Conservation (phyloP, 2,888 invertebrate genomes). For the Lobophora halterata region DNA sequence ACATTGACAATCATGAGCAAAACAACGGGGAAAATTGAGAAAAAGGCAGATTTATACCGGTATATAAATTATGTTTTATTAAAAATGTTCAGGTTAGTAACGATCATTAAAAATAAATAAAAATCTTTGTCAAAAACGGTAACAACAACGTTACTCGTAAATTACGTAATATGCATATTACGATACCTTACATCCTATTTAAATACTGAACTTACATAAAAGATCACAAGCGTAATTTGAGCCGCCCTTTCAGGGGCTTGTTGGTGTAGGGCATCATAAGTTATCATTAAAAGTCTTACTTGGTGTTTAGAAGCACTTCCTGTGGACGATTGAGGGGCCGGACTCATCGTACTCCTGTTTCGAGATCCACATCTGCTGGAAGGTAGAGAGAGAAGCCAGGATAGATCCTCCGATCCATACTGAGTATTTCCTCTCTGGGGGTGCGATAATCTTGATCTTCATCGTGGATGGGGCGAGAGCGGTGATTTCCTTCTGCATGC, state of each 20-base stretch:
- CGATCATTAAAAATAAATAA: constrained; percentile 73
- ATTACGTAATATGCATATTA: constrained; percentile 81
- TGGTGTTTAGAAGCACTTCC: constrained; percentile 87
- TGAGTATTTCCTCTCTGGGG: constrained; percentile 97
- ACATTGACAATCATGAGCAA: constrained; percentile 30
- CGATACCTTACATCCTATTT: constrained; percentile 77
- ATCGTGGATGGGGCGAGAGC: constrained; percentile 95
- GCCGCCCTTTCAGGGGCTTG: constrained; percentile 67
- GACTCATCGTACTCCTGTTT: constrained; percentile 99
- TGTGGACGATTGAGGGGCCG: constrained; percentile 96
- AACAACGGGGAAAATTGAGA: constrained; percentile 39
- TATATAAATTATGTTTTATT: constrained; percentile 76
- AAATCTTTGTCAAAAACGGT: constrained; percentile 73
- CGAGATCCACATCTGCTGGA: constrained; percentile 98
- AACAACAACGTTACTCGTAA: constrained; percentile 53
- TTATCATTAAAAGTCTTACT: constrained; percentile 72
- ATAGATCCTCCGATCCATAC: constrained; percentile 98
- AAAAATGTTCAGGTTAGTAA: constrained; percentile 73
- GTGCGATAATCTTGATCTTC: constrained; percentile 97
- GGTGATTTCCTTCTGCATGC: constrained; percentile 96
- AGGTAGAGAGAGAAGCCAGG: constrained; percentile 94
- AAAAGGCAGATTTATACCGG: constrained; percentile 66
- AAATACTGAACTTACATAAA: constrained; percentile 77
- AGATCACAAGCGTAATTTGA: constrained; percentile 79
- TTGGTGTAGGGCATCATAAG: constrained; percentile 75